A percentile compares a stretch with the other conserved stretches of the same genome.
These are phyloP conservation scores for Cryptophagus acutangulus DNA, from an alignment of 2,888 invertebrate genomes.

Conservation along the genomic window DNA sequence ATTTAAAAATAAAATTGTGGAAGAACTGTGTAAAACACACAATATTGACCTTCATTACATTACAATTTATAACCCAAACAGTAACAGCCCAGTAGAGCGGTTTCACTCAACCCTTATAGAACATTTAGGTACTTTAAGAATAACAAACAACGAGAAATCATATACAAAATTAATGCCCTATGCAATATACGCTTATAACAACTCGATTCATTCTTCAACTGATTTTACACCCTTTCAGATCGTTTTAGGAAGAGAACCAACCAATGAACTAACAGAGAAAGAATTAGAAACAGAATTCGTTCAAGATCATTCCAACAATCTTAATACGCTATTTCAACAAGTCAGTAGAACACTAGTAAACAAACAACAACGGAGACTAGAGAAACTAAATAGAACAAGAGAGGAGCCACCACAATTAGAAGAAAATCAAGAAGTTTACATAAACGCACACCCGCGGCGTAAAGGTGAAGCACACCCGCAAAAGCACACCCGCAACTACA, in stretches of 20 bases:
- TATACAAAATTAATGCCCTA: neutral
- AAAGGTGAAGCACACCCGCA: neutral
- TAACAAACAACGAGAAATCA: neutral
- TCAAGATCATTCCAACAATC: neutral
- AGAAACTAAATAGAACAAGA: neutral
- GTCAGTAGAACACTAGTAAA: neutral
- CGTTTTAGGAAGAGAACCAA: neutral
- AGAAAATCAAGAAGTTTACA: neutral
- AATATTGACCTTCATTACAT: constrained; percentile 4
- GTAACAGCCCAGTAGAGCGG: constrained; percentile 2
- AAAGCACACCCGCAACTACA: neutral
- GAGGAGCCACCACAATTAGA: neutral
- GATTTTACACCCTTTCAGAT: constrained; percentile 4
- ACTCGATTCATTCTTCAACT: constrained; percentile 4
- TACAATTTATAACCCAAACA: neutral
- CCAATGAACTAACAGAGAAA: neutral
- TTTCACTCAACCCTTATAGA: constrained; percentile 5
- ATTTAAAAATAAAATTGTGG: constrained; percentile 3
- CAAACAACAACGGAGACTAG: neutral
- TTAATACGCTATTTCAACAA: neutral
- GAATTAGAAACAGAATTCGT: neutral
- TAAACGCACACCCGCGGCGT: neutral
- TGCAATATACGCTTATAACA: constrained; percentile 3
- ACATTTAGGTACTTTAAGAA: neutral
- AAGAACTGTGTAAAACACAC: constrained; percentile 4